Percentiles rank a stretch among this genome's conserved stretches.
These are phyloP conservation scores for Cololabis saira DNA, from an alignment of 2,113 vertebrate species.

Conservation along the genomic window DNA sequence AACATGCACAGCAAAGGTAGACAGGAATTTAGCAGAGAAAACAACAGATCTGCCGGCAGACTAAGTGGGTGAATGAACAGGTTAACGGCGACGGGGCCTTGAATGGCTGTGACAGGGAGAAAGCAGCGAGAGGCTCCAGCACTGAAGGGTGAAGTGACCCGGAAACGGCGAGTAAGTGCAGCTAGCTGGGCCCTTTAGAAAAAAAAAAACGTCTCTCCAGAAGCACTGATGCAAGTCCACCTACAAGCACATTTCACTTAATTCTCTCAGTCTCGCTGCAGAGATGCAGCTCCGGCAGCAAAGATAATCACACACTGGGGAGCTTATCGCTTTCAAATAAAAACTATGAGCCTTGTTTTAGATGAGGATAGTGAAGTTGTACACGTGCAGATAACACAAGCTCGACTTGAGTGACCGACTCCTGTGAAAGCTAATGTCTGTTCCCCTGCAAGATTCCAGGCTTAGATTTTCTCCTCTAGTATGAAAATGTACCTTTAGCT, in stretches of 20 bases:
- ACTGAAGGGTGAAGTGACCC: conserved; percentile 76
- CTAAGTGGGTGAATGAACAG: conserved; percentile 75
- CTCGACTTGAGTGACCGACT: no score
- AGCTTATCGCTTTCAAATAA: no score
- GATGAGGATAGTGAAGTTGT: not conserved
- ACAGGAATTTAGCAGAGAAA: conserved; percentile 57
- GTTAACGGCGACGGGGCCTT: conserved; percentile 58
- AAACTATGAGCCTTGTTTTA: not conserved
- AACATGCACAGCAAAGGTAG: conserved; percentile 24
- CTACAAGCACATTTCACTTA: conserved; percentile 47
- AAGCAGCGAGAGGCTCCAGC: conserved; percentile 66
- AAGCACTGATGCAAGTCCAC: conserved; percentile 53
- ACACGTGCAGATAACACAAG: no score
- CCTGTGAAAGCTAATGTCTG: no score
- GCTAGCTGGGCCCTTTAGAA: conserved; percentile 60
- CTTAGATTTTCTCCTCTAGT: no score
- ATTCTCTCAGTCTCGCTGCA: conserved; percentile 22
- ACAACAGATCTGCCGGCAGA: conserved; percentile 62
- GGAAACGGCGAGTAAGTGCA: conserved; percentile 70
- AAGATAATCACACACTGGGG: not conserved
- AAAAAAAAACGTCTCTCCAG: conserved; percentile 50
- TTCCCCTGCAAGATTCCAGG: no score
- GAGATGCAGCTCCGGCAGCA: conserved; percentile 12
- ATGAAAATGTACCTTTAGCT: no score
- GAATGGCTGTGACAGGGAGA: conserved; percentile 76